These are phyloP conservation scores for Dasyornis broadbenti DNA, from an alignment of 2,113 vertebrate species.

Conservation along the genomic window DNA sequence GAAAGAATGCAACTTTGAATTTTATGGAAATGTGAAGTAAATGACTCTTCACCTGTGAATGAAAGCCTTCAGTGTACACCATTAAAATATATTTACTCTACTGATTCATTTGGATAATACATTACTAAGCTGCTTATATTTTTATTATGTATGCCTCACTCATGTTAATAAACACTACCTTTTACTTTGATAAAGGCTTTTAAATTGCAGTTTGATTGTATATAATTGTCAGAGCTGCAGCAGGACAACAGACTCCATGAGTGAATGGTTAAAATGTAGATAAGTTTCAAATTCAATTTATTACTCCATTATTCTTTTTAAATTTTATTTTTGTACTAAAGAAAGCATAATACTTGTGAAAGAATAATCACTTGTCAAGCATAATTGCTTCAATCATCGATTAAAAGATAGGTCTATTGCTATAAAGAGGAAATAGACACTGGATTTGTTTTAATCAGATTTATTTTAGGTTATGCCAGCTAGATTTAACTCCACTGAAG, in stretches of 20 bases:
- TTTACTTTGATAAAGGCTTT: not conserved
- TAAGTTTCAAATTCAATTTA: not conserved
- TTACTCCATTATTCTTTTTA: not conserved
- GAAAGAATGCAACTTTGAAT: slow-evolving; percentile 20
- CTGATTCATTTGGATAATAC: not conserved
- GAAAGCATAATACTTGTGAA: not conserved
- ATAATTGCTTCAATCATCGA: not conserved
- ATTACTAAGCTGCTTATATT: slow-evolving; percentile 6
- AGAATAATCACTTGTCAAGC: not conserved
- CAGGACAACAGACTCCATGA: not conserved
- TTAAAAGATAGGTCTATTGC: not conserved
- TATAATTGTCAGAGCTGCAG: not conserved
- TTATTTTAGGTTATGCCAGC: not conserved
- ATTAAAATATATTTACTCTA: not conserved
- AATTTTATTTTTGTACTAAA: not conserved
- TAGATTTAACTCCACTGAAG: not conserved
- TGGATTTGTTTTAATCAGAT: not conserved
- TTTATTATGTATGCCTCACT: slow-evolving; percentile 4
- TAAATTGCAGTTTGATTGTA: not conserved
- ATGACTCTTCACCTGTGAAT: not conserved
- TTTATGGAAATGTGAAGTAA: not conserved
- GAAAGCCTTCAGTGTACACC: not conserved
- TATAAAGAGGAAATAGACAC: not conserved
- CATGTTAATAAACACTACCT: not conserved
- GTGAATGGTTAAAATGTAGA: not conserved